Evolutionary conservation across 1,140 invertebrate species (phyloP).

Genomic region (Dreissena rostriformis): DNA sequence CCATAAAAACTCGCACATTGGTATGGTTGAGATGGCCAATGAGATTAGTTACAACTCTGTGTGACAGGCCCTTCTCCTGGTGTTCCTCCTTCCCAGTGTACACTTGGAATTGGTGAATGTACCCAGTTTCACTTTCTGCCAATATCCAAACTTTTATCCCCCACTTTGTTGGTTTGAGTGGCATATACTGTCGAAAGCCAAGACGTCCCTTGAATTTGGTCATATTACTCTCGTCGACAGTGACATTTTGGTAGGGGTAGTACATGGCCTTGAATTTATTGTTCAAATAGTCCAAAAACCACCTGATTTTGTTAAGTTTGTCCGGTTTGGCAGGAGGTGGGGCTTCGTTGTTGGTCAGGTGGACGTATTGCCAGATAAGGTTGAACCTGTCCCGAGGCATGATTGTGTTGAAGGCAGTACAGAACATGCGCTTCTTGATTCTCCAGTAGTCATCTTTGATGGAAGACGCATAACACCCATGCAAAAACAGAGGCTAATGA

Average conservation of each 20-base stretch:
- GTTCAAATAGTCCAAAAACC: not conserved
- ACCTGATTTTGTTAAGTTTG: constrained; percentile 13
- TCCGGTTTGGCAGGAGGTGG: not conserved
- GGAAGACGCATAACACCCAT: constrained; percentile 24
- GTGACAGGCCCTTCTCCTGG: not conserved
- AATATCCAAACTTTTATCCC: constrained; percentile 80
- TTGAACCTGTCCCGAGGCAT: constrained; percentile 33
- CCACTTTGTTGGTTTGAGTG: constrained; percentile 82
- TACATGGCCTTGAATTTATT: not conserved
- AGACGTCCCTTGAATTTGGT: constrained; percentile 71
- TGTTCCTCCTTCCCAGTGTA: constrained; percentile 76
- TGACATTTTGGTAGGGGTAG: constrained; percentile 33
- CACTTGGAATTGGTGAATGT: constrained; percentile 80
- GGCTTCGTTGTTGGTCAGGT: constrained; percentile 18
- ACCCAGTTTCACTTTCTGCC: constrained; percentile 70
- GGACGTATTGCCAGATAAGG: constrained; percentile 34
- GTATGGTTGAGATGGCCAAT: constrained; percentile 27
- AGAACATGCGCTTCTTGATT: constrained; percentile 15
- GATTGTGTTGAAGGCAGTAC: constrained; percentile 12
- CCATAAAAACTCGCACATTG: constrained; percentile 47
- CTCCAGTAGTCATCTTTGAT: constrained; percentile 29
- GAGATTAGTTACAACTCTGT: too few relatives aligned
- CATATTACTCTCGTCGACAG: constrained; percentile 74
- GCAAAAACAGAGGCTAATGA: not conserved
- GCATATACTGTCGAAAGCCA: constrained; percentile 81